A percentile compares a stretch with the other conserved stretches of the same genome.
Evolutionary conservation across 2,797 vertebrate genomes (phyloP).

Genomic region (Siniperca scherzeri): DNA sequence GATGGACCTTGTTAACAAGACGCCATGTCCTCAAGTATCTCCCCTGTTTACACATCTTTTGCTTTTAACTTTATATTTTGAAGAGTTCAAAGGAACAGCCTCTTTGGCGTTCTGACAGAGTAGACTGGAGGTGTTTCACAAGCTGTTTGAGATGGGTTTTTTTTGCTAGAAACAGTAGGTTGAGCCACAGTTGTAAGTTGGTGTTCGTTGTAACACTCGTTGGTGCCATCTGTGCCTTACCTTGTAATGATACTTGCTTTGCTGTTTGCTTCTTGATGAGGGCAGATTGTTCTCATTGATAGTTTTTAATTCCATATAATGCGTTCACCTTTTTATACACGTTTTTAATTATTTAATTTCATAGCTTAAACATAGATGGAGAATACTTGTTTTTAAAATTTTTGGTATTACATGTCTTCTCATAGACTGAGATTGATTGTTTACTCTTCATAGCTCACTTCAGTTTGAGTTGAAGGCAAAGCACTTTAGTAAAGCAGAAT

Average conservation of each 20-base stretch:
- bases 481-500: slow-evolving; percentile 54
- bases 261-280: slow-evolving; percentile 24
- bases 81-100: slow-evolving; percentile 51
- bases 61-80: slow-evolving; percentile 60
- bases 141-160: slow-evolving; percentile 38
- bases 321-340: neutral
- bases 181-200: slow-evolving; percentile 25
- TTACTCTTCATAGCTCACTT: slow-evolving; percentile 37
- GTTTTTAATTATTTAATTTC: neutral
- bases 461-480: slow-evolving; percentile 36
- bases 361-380: neutral
- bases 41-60: slow-evolving; percentile 46
- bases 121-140: slow-evolving; percentile 49
- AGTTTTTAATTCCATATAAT: neutral
- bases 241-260: slow-evolving; percentile 19
- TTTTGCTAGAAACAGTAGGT: slow-evolving; percentile 1
- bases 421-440: slow-evolving; percentile 14
- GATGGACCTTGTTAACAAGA: slow-evolving; percentile 65
- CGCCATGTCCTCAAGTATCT: slow-evolving; percentile 14
- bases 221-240: slow-evolving; percentile 38
- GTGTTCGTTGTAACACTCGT: neutral
- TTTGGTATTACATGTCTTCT: neutral
- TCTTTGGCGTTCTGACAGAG: slow-evolving; percentile 36
- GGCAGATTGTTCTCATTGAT: slow-evolving; percentile 4
- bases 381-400: neutral